Base-by-base conservation (phyloP, 1,140 invertebrate genomes). In the Panagrolaimus sp. region DNA sequence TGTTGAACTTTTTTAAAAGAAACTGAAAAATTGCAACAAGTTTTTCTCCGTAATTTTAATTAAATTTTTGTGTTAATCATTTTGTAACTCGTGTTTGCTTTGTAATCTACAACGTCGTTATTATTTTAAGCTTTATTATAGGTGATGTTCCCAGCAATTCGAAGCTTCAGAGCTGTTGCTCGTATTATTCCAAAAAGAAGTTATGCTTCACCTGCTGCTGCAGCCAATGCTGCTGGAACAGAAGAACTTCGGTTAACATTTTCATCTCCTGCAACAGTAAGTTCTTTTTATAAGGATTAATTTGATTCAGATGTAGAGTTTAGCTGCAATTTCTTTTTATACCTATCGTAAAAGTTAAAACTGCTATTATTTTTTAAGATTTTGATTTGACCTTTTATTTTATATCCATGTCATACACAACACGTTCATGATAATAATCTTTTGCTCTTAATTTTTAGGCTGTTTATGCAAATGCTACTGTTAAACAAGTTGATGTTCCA, bases 401-500 rank as follows among this genome's bases (percentile, higher is more conserved):
- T n/a, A n/a, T n/a, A n/a, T n/a, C n/a, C n/a, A n/a, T n/a, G n/a
- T n/a, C n/a, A n/a, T n/a, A n/a, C n/a, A n/a, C n/a, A n/a, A n/a
- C n/a, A n/a, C n/a, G n/a, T n/a, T n/a, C n/a, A n/a, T n/a, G n/a
- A n/a, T n/a, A n/a, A n/a, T n/a, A n/a, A n/a, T n/a, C n/a, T n/a
- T n/a, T n/a, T n/a, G n/a, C n/a, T n/a, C n/a, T n/a, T n/a, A n/a
- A 2, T 3, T 73, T 87, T 9, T 80, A 95, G 92, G 91, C 96
- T 13, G 95, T 92, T 85, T 99, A 94, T 84, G 89, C 93, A 80
- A 87, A 89, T 74, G 88, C 88, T 72, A 89, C 89, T 73, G 89
- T 98, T 1, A 92, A 90, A 80, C 96, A 99, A 87, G 89, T 99
- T 43, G 96, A 99, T 88, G 95, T 98, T 23, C 95, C 96, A 73